Evolutionary conservation across 2,888 invertebrate genomes (phyloP).

Genomic region (Andrena haemorrhoa): DNA sequence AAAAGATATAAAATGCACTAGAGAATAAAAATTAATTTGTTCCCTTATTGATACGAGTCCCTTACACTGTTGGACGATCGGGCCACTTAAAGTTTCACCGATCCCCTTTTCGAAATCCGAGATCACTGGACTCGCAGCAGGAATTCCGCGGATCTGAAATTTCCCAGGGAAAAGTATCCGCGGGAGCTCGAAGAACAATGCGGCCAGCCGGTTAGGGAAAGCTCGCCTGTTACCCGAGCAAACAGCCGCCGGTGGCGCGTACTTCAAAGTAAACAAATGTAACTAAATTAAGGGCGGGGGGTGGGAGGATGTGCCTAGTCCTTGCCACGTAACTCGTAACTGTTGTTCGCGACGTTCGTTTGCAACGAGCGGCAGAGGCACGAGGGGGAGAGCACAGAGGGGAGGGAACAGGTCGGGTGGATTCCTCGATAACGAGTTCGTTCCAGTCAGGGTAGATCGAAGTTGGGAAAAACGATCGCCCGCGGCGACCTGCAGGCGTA

Average conservation of each 20-base stretch:
- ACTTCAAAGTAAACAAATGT: conserved; percentile 20
- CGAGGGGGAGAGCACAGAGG: not conserved
- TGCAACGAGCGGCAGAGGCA: not conserved
- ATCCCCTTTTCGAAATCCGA: no score
- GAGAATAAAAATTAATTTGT: no score
- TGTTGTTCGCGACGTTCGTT: conserved; percentile 3
- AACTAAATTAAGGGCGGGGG: conserved; percentile 15
- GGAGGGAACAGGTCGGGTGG: not conserved
- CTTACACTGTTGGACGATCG: no score
- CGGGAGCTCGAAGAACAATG: conserved; percentile 4
- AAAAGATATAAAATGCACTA: no score
- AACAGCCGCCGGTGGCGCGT: conserved; percentile 7
- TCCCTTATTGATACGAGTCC: no score
- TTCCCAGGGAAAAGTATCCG: not conserved
- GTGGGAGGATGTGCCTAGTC: not conserved
- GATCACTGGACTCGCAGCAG: no score
- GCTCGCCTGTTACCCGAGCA: conserved; percentile 12
- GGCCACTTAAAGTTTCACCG: no score
- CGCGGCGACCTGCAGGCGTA: conserved; percentile 6
- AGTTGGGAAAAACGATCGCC: not conserved
- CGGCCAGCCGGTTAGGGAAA: not conserved
- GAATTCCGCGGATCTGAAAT: no score
- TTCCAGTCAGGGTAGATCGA: no score
- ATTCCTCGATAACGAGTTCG: not conserved
- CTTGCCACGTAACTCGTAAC: conserved; percentile 2